A percentile compares a stretch with the other conserved stretches of the same genome.
Evolutionary conservation across 2,113 vertebrate genomes (phyloP).

Genomic region (Quiscalus mexicanus): DNA sequence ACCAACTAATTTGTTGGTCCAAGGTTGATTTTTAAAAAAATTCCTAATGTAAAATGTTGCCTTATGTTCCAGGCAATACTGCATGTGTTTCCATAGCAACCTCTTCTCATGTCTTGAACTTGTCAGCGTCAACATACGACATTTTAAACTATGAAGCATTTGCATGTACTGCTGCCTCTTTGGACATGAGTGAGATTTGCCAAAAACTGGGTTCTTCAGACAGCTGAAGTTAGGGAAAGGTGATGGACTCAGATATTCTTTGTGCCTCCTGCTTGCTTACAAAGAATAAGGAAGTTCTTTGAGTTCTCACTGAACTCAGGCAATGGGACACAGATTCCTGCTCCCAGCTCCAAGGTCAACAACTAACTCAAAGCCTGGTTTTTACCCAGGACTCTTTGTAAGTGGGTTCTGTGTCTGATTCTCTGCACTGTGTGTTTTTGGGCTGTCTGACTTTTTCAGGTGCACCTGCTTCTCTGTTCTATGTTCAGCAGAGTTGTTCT

Average conservation of each 20-base stretch:
- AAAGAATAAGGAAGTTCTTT: background rate
- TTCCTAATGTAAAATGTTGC: conserved; percentile 7
- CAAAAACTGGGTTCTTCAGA: background rate
- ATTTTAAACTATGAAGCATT: conserved; percentile 17
- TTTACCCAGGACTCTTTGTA: background rate
- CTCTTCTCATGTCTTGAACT: conserved; percentile 46
- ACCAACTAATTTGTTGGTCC: background rate
- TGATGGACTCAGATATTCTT: background rate
- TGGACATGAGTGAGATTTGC: background rate
- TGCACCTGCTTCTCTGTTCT: background rate
- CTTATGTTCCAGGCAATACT: conserved; percentile 18
- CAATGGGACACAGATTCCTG: background rate
- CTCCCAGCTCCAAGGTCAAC: background rate
- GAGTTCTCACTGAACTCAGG: background rate
- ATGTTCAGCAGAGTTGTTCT: background rate
- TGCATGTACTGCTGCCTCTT: background rate
- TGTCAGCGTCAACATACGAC: conserved; percentile 38
- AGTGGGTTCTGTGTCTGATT: background rate
- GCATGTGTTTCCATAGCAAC: conserved; percentile 61
- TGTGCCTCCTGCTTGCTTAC: background rate
- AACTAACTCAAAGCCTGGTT: background rate
- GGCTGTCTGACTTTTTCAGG: background rate
- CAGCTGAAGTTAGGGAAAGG: background rate
- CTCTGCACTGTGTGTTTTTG: background rate
- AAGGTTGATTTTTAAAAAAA: background rate